Base-by-base conservation (phyloP, 2,113 vertebrate species). In the Hemichromis elongatus region DNA sequence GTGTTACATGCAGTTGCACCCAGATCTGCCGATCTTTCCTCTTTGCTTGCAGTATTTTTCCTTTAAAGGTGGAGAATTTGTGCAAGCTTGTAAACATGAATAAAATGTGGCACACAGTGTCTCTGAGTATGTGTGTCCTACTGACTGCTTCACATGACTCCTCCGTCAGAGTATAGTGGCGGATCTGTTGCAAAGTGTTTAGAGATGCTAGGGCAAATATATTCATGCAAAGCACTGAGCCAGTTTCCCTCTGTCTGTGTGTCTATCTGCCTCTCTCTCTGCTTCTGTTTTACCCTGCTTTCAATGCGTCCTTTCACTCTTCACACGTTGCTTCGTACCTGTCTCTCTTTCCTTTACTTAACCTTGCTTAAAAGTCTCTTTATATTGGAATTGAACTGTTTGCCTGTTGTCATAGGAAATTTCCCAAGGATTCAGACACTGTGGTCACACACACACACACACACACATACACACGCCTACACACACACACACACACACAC, bases 161-260 rank as follows among this genome's bases (percentile, higher is more conserved):
- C 82, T 70, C 68, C 55, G 61, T 68, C 42, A 50, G 81, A 80
- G 81, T 82, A 93, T 66, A 94, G 80, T 86, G 87, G 82, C 0
- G 13, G 88, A 92, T 88, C 84, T 90, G 93, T 95, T 92, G 68
- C 18, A 70, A 66, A 79, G 88, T 87, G 83, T 93, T 92, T 88
- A 73, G 82, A 88, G 90, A 89, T 89, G 88, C 86, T 61, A 19
- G 33, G 80, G 88, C 86, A 92, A 94, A 93, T 92, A 91, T 55
- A 77, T 88, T 88, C 86, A 90, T 89, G 91, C 89, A 92, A 92
- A 93, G 81, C 57, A 81, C 81, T 2, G 86, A 79, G 30, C 85
- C 83, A 70, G 8, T 5, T 55, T 85, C 42, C 26, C 33, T 47
- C 66, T 47, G 11, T 84, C 83, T 80, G 16, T 14, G 70, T 24